A percentile compares a stretch with the other conserved stretches of the same genome.
Evolutionary conservation across 2,797 vertebrate species (phyloP).

Genomic region (Amblyraja radiata): DNA sequence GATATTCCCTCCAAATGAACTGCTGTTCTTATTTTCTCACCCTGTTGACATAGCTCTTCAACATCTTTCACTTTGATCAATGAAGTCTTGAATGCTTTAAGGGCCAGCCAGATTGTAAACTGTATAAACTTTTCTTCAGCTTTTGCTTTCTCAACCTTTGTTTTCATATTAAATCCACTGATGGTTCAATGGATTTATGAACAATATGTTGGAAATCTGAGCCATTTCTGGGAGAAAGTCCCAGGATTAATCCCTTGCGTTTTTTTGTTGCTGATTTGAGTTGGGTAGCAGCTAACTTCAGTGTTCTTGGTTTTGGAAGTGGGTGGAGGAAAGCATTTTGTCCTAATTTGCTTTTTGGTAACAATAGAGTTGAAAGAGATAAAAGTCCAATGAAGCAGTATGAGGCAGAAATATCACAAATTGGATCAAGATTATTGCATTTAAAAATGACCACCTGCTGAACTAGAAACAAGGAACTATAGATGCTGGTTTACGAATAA

Average conservation of each 20-base stretch:
- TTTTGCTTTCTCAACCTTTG: background rate
- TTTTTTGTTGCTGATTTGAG: background rate
- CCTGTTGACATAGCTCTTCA: background rate
- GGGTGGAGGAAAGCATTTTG: no score
- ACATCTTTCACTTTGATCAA: background rate
- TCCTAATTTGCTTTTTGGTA: no score
- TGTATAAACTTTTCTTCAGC: background rate
- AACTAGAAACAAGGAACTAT: no score
- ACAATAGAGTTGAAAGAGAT: background rate
- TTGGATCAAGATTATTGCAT: background rate
- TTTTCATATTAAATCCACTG: background rate
- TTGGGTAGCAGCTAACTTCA: background rate
- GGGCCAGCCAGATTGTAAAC: background rate
- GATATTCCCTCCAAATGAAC: background rate
- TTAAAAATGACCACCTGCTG: background rate
- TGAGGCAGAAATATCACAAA: background rate
- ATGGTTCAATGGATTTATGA: background rate
- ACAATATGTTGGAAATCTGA: background rate
- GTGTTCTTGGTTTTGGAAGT: background rate
- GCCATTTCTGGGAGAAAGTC: background rate
- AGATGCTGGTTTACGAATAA: no score
- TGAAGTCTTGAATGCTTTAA: background rate
- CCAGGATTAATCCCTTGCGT: background rate
- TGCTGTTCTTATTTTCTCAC: slow-evolving; percentile 5
- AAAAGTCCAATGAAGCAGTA: background rate